Conservation (phyloP, 2,888 invertebrate genomes). For the Epistrophella euchroma region DNA sequence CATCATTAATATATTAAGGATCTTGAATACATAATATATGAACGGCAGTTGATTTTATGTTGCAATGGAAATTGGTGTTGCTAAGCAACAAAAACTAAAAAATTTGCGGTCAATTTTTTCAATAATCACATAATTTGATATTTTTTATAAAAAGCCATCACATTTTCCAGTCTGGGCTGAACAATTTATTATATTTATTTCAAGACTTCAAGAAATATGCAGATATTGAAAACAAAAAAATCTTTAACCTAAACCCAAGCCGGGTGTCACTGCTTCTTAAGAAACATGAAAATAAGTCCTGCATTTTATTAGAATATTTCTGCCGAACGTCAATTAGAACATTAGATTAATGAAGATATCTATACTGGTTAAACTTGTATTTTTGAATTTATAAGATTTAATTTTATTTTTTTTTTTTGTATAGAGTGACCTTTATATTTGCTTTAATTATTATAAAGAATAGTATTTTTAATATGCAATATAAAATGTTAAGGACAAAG, state of each 20-base stretch:
- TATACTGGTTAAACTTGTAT: slow-evolving; percentile 9
- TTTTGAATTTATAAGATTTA: slow-evolving; percentile 1
- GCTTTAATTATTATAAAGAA: not conserved
- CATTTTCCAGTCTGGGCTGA: no score
- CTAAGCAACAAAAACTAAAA: no score
- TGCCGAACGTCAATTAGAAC: not conserved
- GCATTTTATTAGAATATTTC: not conserved
- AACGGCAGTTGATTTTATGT: no score
- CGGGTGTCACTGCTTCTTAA: not conserved
- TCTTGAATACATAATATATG: no score
- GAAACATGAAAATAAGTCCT: not conserved
- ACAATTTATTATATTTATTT: no score
- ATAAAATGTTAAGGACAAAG: not conserved
- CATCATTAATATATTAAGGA: no score
- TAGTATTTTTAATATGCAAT: not conserved
- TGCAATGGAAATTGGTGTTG: no score
- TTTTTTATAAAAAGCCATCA: no score
- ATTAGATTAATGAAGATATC: not conserved
- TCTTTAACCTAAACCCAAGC: not conserved
- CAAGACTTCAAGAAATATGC: no score
- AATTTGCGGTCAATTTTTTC: no score
- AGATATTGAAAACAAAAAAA: not conserved
- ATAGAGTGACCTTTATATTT: not conserved
- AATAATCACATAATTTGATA: no score
- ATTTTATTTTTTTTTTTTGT: not conserved